Evolutionary conservation across 2,797 vertebrate species (phyloP), one percentile per base, ranked within the genome.

Genomic region (Ptychobarbus kaznakovi): DNA sequence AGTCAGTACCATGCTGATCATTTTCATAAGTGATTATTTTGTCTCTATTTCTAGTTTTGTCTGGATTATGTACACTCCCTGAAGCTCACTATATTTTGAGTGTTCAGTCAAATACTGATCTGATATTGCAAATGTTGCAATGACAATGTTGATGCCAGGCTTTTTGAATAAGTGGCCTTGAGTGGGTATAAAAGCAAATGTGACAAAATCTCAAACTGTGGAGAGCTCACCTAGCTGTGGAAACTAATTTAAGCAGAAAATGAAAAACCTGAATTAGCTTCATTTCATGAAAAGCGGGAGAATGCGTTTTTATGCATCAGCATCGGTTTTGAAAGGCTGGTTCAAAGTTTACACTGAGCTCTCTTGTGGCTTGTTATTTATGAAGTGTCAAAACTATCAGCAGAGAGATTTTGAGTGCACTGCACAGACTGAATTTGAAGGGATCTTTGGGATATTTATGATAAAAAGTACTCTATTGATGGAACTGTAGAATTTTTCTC

Each of bases 301-400:
- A 83, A 89, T 76, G 83, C 80, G 49, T 44, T 85, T 84, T 83
- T 38, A 56, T 74, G 84, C 68, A n/a, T 88, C 78, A 84, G 53
- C 63, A 12, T 83, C 80, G 38, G 85, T 83, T 88, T 74, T 80
- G 77, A 87, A 68, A 76, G 77, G 70, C 73, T 46, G 8, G 44
- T 25, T 51, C 32, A 25, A 87, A 77, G 80, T 90, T 91, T 83
- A 85, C 78, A 77, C 84, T 63, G 78, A 40, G 63, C 10, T 88
- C 88, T 85, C 85, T 77, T 87, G 88, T 66, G 86, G 84, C 78
- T 88, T 86, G 35, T 85, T 85, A 68, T 73, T 73, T 88, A 86
- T 86, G 82, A 90, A 88, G 78, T 77, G 63, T 87, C 82, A 87
- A 89, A 61, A 18, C 58, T 82, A 69, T 83, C 70, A 84, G 84